A percentile compares a stretch with the other conserved stretches of the same genome.
These are phyloP conservation scores for Proisotoma minuta DNA, from an alignment of 2,888 invertebrate genomes.

Conservation along the genomic window DNA sequence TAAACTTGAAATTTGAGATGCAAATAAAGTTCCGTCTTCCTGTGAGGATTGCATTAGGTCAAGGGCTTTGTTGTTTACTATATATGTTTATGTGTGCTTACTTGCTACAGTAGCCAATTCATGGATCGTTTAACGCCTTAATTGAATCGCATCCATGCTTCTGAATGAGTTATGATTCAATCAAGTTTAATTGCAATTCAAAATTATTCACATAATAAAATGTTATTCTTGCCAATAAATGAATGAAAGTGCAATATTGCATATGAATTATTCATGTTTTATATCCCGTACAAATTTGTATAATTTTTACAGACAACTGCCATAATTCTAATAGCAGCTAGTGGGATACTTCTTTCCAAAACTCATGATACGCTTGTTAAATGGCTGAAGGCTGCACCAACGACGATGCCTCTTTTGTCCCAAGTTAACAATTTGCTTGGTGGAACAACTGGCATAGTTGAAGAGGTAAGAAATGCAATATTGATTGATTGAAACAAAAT, in stretches of 20 bases:
- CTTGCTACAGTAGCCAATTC: not conserved
- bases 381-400: constrained; percentile 36
- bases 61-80: not conserved
- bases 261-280: too few relatives aligned
- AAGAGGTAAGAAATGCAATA: constrained; percentile 12
- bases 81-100: not conserved
- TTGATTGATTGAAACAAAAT: not conserved
- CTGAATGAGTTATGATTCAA: too few relatives aligned
- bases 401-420: constrained; percentile 27
- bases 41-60: not conserved
- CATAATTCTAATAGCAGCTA: constrained; percentile 33
- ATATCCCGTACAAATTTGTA: too few relatives aligned
- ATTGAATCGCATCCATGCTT: too few relatives aligned
- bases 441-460: constrained; percentile 35
- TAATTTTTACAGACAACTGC: constrained; percentile 32
- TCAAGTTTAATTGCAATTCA: too few relatives aligned
- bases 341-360: constrained; percentile 32
- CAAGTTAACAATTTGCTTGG: constrained; percentile 35
- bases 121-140: too few relatives aligned
- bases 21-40: too few relatives aligned
- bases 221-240: too few relatives aligned
- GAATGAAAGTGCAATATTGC: too few relatives aligned
- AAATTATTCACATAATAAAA: too few relatives aligned
- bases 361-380: constrained; percentile 32
- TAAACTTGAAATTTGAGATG: too few relatives aligned